Conservation (phyloP, 2,888 invertebrate genomes). For the Athetis lepigone region DNA sequence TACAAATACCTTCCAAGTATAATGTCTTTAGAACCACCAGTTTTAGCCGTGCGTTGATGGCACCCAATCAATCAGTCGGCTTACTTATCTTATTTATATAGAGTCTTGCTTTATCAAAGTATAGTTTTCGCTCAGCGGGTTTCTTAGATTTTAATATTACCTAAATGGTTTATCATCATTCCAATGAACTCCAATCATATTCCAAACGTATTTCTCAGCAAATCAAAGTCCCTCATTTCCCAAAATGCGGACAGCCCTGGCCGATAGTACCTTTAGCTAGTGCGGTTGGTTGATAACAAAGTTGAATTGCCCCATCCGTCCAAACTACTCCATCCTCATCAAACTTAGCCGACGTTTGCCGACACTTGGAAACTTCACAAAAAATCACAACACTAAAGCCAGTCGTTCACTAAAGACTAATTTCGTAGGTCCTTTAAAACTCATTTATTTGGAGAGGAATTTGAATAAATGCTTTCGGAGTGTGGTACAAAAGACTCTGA, state of each 20-base stretch:
- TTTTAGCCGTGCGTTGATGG: no score
- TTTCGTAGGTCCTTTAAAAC: neutral
- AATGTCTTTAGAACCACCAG: no score
- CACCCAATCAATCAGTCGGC: no score
- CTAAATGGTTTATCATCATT: no score
- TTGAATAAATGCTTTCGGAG: neutral
- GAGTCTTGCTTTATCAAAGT: no score
- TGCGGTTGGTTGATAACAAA: conserved; percentile 47
- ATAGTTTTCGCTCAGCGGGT: no score
- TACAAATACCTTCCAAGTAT: no score
- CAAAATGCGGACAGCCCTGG: conserved; percentile 12
- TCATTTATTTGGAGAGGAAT: neutral
- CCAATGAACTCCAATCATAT: no score
- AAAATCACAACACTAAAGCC: conserved; percentile 13
- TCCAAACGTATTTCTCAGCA: neutral
- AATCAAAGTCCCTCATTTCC: neutral
- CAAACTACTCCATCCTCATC: conserved; percentile 35
- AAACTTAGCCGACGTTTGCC: conserved; percentile 34
- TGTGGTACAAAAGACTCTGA: neutral
- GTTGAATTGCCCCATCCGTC: conserved; percentile 22
- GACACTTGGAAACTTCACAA: conserved; percentile 23
- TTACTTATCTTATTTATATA: no score
- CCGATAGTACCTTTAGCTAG: conserved; percentile 1
- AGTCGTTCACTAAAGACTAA: neutral
- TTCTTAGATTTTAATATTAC: no score